Evolutionary conservation across 2,888 invertebrate species (phyloP).

Genomic region (Ditula angustiorana): DNA sequence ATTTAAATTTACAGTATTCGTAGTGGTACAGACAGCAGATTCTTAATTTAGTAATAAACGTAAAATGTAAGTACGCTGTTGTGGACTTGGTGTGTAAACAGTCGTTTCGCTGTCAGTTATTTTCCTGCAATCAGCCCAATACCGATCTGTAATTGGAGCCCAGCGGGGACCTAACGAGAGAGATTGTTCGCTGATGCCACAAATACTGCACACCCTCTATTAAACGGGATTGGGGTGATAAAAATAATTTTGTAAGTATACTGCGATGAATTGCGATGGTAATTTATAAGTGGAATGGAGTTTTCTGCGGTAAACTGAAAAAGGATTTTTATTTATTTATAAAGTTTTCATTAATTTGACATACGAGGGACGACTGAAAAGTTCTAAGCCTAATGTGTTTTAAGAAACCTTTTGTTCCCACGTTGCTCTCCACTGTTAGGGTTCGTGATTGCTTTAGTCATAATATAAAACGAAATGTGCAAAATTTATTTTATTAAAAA

Average conservation of each 20-base stretch:
- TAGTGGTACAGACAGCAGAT: not conserved
- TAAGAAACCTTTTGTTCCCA: not conserved
- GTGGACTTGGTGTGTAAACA: constrained; percentile 46
- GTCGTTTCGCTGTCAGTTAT: constrained; percentile 58
- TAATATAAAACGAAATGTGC: too few species aligned
- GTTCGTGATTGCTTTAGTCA: too few species aligned
- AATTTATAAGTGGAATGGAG: not conserved
- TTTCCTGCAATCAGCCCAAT: constrained; percentile 72
- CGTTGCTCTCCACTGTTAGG: too few species aligned
- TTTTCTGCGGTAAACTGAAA: constrained; percentile 3
- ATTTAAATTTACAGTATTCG: too few species aligned
- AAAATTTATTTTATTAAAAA: too few species aligned
- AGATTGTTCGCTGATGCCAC: constrained; percentile 71
- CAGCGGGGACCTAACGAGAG: constrained; percentile 71
- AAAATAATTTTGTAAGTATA: constrained; percentile 38
- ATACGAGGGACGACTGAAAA: not conserved
- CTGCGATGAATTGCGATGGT: constrained; percentile 17
- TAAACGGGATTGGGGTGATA: constrained; percentile 34
- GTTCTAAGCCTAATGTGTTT: not conserved
- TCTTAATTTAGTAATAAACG: not conserved
- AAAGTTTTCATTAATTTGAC: not conserved
- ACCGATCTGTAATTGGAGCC: constrained; percentile 73
- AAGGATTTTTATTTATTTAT: not conserved
- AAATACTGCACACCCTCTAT: constrained; percentile 51
- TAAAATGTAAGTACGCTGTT: not conserved